phyloP scores from a whole-genome alignment of 2,888 invertebrate species.

The Galerucella nymphaeae region DNA sequence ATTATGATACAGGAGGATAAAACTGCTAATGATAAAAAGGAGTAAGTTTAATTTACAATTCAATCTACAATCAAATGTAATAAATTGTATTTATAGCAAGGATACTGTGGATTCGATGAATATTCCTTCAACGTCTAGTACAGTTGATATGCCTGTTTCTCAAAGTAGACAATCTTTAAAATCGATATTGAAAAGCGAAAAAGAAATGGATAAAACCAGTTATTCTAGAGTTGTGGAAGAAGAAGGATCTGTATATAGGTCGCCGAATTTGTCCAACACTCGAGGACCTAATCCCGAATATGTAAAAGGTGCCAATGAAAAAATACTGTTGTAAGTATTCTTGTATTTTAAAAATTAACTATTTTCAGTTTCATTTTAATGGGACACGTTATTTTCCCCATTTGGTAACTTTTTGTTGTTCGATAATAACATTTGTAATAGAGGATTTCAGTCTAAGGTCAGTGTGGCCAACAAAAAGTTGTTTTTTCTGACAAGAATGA shows the following conservation, averaged over 20 bases:
- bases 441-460: too few species aligned
- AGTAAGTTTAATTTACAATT: constrained; percentile 47
- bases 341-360: too few species aligned
- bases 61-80: background rate
- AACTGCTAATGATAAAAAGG: constrained; percentile 39
- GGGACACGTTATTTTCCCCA: too few species aligned
- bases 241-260: constrained; percentile 67
- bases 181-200: constrained; percentile 60
- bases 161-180: constrained; percentile 63
- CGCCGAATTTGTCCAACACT: constrained; percentile 69
- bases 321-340: constrained; percentile 78
- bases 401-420: too few species aligned
- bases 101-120: constrained; percentile 15
- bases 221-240: constrained; percentile 56
- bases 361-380: too few species aligned
- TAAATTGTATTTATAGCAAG: constrained; percentile 12
- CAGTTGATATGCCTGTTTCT: constrained; percentile 55
- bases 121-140: constrained; percentile 36
- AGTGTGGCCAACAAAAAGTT: too few species aligned
- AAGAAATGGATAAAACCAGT: constrained; percentile 53
- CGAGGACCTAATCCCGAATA: constrained; percentile 77
- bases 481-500: too few species aligned
- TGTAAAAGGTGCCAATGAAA: constrained; percentile 84
- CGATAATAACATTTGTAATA: too few species aligned
- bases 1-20: constrained; percentile 77